Conservation (phyloP, 2,888 invertebrate genomes). For the Perizoma affinitatum region DNA sequence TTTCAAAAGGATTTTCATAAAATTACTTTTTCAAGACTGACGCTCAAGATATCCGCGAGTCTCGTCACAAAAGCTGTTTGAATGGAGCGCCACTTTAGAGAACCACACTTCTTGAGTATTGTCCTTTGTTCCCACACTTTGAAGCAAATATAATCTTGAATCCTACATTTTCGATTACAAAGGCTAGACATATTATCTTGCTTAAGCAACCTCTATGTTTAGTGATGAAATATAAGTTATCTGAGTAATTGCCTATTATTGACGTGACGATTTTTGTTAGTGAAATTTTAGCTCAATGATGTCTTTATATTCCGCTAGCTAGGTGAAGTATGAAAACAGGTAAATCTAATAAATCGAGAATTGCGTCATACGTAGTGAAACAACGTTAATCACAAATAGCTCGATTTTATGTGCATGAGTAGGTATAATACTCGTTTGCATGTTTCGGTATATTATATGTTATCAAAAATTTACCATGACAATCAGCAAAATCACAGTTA, state of each 20-base stretch:
- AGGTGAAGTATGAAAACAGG: conserved; percentile 60
- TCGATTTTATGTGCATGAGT: conserved; percentile 59
- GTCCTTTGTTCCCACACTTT: conserved; percentile 46
- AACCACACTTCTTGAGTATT: conserved; percentile 48
- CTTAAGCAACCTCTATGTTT: background rate
- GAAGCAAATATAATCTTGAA: conserved; percentile 32
- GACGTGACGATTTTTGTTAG: conserved; percentile 47
- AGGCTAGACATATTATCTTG: conserved; percentile 13
- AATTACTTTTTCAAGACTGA: conserved; percentile 36
- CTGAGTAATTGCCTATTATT: conserved; percentile 1
- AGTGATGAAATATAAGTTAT: no score
- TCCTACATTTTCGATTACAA: conserved; percentile 24
- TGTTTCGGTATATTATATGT: conserved; percentile 52
- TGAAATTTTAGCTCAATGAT: conserved; percentile 41
- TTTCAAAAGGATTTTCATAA: conserved; percentile 25
- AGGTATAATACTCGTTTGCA: conserved; percentile 51
- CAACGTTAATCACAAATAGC: conserved; percentile 42
- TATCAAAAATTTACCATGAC: conserved; percentile 47
- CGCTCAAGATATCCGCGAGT: conserved; percentile 35
- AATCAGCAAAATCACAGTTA: conserved; percentile 51
- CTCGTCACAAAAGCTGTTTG: conserved; percentile 45
- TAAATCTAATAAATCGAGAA: conserved; percentile 50
- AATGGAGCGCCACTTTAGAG: conserved; percentile 50
- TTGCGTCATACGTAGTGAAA: conserved; percentile 51
- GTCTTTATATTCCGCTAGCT: conserved; percentile 55